These are phyloP conservation scores for Vicugna pacos DNA, from an alignment of 2,113 vertebrate species.

Conservation along the genomic window DNA sequence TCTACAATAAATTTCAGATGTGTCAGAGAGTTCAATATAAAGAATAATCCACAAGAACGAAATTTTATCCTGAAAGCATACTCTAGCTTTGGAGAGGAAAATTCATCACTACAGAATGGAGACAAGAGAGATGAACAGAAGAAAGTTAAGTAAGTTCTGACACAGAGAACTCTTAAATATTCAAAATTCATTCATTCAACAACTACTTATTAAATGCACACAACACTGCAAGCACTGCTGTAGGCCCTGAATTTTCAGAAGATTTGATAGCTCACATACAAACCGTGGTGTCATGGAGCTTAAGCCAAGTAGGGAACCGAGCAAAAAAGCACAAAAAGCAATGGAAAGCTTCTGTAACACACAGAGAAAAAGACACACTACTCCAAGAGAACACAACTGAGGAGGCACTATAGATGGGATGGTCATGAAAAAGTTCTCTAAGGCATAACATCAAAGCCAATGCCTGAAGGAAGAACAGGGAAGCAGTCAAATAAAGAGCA, in stretches of 20 bases:
- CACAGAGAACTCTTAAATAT: not conserved
- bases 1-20: not conserved
- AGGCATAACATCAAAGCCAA: not conserved
- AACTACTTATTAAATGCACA: not conserved
- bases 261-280: not conserved
- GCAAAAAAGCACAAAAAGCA: not conserved
- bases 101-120: not conserved
- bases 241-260: not conserved
- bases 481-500: not conserved
- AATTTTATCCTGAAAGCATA: not conserved
- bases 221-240: not conserved
- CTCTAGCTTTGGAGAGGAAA: not conserved
- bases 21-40: not conserved
- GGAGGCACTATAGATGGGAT: not conserved
- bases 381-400: not conserved
- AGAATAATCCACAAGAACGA: not conserved
- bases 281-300: not conserved
- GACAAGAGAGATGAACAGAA: not conserved
- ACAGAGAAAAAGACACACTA: not conserved
- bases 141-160: not conserved
- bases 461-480: not conserved
- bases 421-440: not conserved
- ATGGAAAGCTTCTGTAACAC: not conserved
- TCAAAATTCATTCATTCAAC: not conserved
- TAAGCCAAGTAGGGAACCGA: not conserved